Evolutionary conservation across 35 echinoderm and acorn worm genomes (phyloP), one percentile per base, ranked within the genome.

Genomic region (Ophiothrix spiculata): DNA sequence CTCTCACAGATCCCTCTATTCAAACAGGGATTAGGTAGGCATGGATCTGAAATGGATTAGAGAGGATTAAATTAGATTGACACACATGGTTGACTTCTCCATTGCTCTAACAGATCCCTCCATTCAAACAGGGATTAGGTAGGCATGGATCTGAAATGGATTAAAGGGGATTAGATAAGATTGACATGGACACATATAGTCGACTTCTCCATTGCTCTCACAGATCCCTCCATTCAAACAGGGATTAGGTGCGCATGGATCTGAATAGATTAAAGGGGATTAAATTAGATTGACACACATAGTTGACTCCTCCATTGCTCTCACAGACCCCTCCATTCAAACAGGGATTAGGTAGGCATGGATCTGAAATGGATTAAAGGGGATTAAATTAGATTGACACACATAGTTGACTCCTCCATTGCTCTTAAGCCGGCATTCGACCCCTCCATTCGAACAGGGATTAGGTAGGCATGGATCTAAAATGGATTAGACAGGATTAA

Each of bases 381-480:
- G n/a, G n/a, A n/a, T n/a, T n/a, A n/a, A n/a, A n/a, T n/a, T n/a
- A n/a, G n/a, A n/a, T n/a, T n/a, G n/a, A n/a, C n/a, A n/a, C n/a
- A n/a, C n/a, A n/a, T n/a, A n/a, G n/a, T n/a, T n/a, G n/a, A n/a
- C n/a, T n/a, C n/a, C n/a, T n/a, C n/a, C n/a, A n/a, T n/a, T n/a
- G n/a, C n/a, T n/a, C n/a, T n/a, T n/a, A n/a, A n/a, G n/a, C n/a
- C n/a, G n/a, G n/a, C n/a, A n/a, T n/a, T n/a, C n/a, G n/a, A n/a
- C 74, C 92, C 87, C 13, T 6, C 17, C 78, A 87, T 90, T 87
- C 90, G 88, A 34, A 90, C 38, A 31, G n/a, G n/a, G n/a, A n/a
- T n/a, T n/a, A n/a, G n/a, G n/a, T n/a, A n/a, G n/a, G n/a, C n/a
- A n/a, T n/a, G 90, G 82, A 73, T 94, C 92, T 83, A 75, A 32